Evolutionary conservation across 92 coral and sea anemone genomes (phyloP).

Genomic region (Palythoa grandis): DNA sequence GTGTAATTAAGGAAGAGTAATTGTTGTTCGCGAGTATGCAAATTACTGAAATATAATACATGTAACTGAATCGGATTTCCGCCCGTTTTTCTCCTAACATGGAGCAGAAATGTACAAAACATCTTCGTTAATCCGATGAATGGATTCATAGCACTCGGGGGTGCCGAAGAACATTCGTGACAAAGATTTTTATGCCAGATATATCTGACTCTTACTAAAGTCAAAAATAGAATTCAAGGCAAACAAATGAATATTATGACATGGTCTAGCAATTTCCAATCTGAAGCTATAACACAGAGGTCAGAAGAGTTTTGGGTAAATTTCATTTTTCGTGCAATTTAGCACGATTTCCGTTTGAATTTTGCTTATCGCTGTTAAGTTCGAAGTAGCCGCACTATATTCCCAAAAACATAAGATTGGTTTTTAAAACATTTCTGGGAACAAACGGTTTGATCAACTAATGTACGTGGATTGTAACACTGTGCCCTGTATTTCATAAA

Average conservation of each 20-base stretch:
- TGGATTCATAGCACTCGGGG: neutral
- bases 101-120: neutral
- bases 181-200: neutral
- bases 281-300: neutral
- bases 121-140: conserved; percentile 23
- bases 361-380: no score
- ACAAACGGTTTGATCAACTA: no score
- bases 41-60: neutral
- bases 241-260: neutral
- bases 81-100: conserved; percentile 13
- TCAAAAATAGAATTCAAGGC: conserved; percentile 15
- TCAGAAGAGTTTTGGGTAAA: neutral
- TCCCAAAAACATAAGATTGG: no score
- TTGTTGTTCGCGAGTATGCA: neutral
- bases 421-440: no score
- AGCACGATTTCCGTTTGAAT: neutral
- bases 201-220: neutral
- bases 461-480: no score
- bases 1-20: conserved; percentile 8
- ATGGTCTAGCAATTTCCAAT: neutral
- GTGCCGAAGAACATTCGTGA: conserved; percentile 18
- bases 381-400: no score
- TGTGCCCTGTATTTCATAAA: no score
- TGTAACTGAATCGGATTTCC: conserved; percentile 14
- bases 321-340: neutral